phyloP scores from a whole-genome alignment of 2,113 vertebrate species.

The Charadrius vociferus region DNA sequence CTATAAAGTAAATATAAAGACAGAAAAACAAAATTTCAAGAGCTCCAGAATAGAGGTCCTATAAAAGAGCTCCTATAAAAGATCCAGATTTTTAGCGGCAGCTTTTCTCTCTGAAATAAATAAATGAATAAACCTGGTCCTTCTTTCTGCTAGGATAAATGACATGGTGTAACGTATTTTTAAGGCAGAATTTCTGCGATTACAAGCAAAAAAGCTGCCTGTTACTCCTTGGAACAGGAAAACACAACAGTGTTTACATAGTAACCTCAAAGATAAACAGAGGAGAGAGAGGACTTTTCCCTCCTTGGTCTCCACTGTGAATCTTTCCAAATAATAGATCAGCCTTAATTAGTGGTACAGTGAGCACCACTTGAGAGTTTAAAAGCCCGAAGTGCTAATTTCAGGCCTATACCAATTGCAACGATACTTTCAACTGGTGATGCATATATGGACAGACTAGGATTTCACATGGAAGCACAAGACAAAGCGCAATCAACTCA shows the following conservation, averaged over 20 bases:
- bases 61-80: background rate
- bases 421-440: fast-evolving
- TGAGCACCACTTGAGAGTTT: background rate
- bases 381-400: background rate
- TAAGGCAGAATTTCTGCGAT: too few relatives aligned
- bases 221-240: too few relatives aligned
- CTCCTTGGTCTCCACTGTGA: background rate
- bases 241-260: background rate
- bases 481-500: background rate
- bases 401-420: background rate
- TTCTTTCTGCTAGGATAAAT: too few relatives aligned
- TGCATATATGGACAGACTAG: background rate
- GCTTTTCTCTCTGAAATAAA: background rate
- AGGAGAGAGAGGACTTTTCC: background rate
- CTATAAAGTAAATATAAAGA: background rate
- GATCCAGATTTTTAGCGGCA: background rate
- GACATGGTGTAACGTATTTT: too few relatives aligned
- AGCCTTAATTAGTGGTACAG: background rate
- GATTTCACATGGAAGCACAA: background rate
- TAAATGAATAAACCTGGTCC: background rate
- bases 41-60: background rate
- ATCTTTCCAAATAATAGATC: background rate
- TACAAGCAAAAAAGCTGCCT: too few relatives aligned
- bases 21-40: background rate
- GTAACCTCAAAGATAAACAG: background rate